These are phyloP conservation scores for Masticophis lateralis DNA, from an alignment of 2,797 vertebrate species.

Conservation along the genomic window DNA sequence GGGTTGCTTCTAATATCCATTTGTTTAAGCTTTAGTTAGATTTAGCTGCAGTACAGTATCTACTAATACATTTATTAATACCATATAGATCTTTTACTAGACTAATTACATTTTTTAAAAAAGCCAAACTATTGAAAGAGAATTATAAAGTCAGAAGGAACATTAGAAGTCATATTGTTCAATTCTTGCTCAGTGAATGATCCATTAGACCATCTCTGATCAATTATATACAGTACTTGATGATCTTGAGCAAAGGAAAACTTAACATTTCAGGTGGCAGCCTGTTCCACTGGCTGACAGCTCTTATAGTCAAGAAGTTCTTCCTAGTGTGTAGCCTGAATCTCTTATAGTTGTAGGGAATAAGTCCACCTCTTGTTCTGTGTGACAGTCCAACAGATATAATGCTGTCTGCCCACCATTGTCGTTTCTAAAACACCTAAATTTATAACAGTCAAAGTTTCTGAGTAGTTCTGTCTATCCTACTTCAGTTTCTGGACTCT, in stretches of 20 bases:
- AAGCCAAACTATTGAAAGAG: background rate
- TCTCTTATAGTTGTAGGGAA: background rate
- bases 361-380: background rate
- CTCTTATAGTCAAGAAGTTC: background rate
- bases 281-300: background rate
- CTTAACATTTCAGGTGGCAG: background rate
- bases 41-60: background rate
- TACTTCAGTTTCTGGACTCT: background rate
- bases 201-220: background rate
- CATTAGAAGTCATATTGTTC: background rate
- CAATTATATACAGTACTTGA: background rate
- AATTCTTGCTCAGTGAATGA: background rate
- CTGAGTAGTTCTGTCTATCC: background rate
- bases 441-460: background rate
- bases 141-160: background rate
- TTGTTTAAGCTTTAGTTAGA: background rate
- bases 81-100: background rate
- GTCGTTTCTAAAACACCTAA: background rate
- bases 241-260: background rate
- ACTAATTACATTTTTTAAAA: background rate
- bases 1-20: background rate
- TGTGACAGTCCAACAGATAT: background rate
- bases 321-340: background rate
- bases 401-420: background rate
- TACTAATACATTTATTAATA: background rate